Conservation (phyloP, 2,113 vertebrate genomes). For the Brachionichthys hirsutus region DNA sequence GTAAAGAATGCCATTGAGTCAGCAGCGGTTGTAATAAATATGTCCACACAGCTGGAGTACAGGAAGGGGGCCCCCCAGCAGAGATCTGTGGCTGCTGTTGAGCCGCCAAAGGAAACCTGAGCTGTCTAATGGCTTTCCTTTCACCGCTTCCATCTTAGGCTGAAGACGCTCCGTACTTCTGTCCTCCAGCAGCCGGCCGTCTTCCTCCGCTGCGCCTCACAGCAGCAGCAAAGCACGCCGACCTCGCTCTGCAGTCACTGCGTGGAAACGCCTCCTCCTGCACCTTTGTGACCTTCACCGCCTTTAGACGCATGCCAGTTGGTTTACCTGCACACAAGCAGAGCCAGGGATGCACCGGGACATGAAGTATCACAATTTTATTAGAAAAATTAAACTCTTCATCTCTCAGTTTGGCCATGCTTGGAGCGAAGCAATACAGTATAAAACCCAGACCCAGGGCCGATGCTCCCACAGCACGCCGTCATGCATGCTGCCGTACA, state of each 20-base stretch:
- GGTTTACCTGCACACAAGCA: conserved; percentile 10
- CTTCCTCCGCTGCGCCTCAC: conserved; percentile 13
- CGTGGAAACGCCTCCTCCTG: background rate
- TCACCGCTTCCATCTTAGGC: no score
- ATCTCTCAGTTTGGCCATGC: conserved; percentile 83
- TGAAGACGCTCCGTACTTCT: conserved; percentile 49
- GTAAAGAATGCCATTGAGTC: no score
- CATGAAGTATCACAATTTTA: conserved; percentile 83
- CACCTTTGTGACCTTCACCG: conserved; percentile 32
- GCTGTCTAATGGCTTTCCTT: no score
- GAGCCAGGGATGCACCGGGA: conserved; percentile 48
- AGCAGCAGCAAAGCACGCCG: conserved; percentile 18
- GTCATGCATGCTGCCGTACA: conserved; percentile 81
- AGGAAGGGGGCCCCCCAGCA: no score
- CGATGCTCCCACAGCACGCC: conserved; percentile 77
- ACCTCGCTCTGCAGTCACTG: conserved; percentile 18
- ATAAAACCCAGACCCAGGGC: conserved; percentile 81
- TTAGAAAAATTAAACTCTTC: conserved; percentile 84
- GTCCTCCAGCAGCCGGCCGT: background rate
- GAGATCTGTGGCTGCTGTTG: no score
- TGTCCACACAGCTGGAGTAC: no score
- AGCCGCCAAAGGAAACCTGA: no score
- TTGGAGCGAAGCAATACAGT: conserved; percentile 84
- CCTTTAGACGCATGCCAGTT: conserved; percentile 8
- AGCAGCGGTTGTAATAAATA: no score